Evolutionary conservation across 2,888 invertebrate genomes (phyloP).

Genomic region (Leptopilina myrica): DNA sequence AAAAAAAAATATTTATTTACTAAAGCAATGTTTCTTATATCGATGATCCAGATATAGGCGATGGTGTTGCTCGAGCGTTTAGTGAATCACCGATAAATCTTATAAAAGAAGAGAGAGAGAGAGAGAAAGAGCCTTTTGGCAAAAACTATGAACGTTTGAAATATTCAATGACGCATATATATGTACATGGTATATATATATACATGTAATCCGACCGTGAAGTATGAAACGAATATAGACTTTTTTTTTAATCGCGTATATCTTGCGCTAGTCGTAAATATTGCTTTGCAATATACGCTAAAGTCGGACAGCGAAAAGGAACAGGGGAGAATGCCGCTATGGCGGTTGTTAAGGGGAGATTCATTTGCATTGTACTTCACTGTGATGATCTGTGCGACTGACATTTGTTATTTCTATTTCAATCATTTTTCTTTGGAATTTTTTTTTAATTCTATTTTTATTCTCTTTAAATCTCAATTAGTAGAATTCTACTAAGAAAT

Average conservation of each 20-base stretch:
- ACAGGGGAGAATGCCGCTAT: neutral
- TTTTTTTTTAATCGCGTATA: slow-evolving; percentile 38
- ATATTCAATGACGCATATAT: slow-evolving; percentile 33
- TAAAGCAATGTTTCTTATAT: slow-evolving; percentile 35
- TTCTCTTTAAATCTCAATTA: too few relatives aligned
- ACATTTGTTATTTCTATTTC: neutral
- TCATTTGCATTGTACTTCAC: slow-evolving; percentile 30
- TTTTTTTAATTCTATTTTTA: too few relatives aligned
- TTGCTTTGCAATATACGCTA: slow-evolving; percentile 43
- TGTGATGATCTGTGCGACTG: slow-evolving; percentile 5
- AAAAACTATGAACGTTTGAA: slow-evolving; percentile 42
- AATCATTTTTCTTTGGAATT: too few relatives aligned
- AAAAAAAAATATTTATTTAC: slow-evolving; percentile 12
- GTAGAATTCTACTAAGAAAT: too few relatives aligned
- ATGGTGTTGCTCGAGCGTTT: slow-evolving; percentile 30
- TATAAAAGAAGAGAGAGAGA: slow-evolving; percentile 40
- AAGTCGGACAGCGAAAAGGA: slow-evolving; percentile 43
- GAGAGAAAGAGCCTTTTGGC: slow-evolving; percentile 37
- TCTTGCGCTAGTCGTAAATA: slow-evolving; percentile 38
- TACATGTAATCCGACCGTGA: slow-evolving; percentile 31
- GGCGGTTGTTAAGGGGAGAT: slow-evolving; percentile 27
- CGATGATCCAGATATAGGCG: slow-evolving; percentile 27
- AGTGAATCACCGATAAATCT: slow-evolving; percentile 38
- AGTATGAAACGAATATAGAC: slow-evolving; percentile 36
- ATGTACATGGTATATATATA: slow-evolving; percentile 2